Evolutionary conservation across 37 sponge, comb jelly and placozoan genomes (phyloP).

Genomic region (Ianthella basta): DNA sequence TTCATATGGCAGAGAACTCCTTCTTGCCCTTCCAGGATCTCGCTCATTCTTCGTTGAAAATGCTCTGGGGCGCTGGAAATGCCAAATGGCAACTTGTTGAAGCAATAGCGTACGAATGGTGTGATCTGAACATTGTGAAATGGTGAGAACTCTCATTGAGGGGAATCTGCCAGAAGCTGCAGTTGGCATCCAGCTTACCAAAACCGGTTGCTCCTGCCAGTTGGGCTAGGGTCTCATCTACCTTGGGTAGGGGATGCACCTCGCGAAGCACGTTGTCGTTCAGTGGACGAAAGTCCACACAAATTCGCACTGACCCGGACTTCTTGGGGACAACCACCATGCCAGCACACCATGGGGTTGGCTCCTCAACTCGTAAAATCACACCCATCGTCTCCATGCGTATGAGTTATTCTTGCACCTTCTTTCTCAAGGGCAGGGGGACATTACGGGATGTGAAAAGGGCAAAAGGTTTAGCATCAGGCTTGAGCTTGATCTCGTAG

Average conservation of each 20-base stretch:
- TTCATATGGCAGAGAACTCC: slow-evolving; percentile 43
- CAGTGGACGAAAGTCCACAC: slow-evolving; percentile 43
- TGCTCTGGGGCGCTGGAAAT: slow-evolving; percentile 25
- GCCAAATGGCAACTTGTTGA: slow-evolving; percentile 30
- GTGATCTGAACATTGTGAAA: slow-evolving; percentile 44
- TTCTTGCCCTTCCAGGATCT: slow-evolving; percentile 18
- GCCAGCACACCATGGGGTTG: slow-evolving; percentile 48
- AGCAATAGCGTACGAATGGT: slow-evolving; percentile 15
- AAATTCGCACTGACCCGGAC: slow-evolving; percentile 30
- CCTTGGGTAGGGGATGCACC: slow-evolving; percentile 32
- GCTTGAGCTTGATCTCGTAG: slow-evolving; percentile 33
- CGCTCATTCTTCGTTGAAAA: slow-evolving; percentile 6
- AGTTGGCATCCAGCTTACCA: slow-evolving; percentile 27
- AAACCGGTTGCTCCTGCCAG: background rate
- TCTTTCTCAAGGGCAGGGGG: too few relatives aligned
- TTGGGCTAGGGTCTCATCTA: slow-evolving; percentile 6
- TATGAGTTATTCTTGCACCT: too few relatives aligned
- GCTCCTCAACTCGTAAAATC: slow-evolving; percentile 21
- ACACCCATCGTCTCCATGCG: too few relatives aligned
- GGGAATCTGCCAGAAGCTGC: slow-evolving; percentile 33
- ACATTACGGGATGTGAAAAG: slow-evolving; percentile 32
- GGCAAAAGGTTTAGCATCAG: slow-evolving; percentile 40
- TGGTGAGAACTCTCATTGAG: background rate
- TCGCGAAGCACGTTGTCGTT: slow-evolving; percentile 38
- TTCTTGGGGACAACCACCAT: slow-evolving; percentile 49